Evolutionary conservation across 2,113 vertebrate species (phyloP).

Genomic region (Chinchilla lanigera): DNA sequence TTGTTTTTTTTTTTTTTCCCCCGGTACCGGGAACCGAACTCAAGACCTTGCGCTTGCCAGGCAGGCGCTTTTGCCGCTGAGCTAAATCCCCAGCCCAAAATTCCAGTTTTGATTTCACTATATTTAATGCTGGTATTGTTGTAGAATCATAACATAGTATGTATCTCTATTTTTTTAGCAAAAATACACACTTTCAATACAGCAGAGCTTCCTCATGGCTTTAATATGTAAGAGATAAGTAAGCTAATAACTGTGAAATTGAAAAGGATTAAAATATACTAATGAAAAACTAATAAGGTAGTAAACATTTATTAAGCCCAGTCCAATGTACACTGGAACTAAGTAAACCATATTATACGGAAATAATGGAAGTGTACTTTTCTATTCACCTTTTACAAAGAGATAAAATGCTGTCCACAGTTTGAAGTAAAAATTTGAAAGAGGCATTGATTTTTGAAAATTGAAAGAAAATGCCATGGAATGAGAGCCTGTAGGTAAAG

Average conservation of each 20-base stretch:
- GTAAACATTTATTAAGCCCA: neutral
- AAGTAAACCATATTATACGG: neutral
- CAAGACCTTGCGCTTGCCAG: too few relatives aligned
- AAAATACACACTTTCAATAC: neutral
- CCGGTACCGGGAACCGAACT: too few relatives aligned
- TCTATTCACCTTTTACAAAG: neutral
- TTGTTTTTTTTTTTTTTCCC: too few relatives aligned
- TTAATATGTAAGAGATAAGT: neutral
- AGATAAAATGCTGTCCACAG: neutral
- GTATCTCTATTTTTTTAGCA: neutral
- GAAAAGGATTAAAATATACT: neutral
- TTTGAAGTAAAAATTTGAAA: constrained; percentile 1
- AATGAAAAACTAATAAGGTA: neutral
- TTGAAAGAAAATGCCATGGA: neutral
- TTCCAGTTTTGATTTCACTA: neutral
- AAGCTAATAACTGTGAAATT: neutral
- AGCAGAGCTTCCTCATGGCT: neutral
- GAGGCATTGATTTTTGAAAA: neutral
- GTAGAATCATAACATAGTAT: neutral
- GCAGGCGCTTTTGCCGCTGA: too few relatives aligned
- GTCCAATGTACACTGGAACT: neutral
- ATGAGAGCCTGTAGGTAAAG: neutral
- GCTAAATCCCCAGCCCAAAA: too few relatives aligned
- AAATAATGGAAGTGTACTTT: neutral
- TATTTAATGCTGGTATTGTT: neutral